Evolutionary conservation across 2,797 vertebrate genomes (phyloP).

Genomic region (Phataginus tricuspis): DNA sequence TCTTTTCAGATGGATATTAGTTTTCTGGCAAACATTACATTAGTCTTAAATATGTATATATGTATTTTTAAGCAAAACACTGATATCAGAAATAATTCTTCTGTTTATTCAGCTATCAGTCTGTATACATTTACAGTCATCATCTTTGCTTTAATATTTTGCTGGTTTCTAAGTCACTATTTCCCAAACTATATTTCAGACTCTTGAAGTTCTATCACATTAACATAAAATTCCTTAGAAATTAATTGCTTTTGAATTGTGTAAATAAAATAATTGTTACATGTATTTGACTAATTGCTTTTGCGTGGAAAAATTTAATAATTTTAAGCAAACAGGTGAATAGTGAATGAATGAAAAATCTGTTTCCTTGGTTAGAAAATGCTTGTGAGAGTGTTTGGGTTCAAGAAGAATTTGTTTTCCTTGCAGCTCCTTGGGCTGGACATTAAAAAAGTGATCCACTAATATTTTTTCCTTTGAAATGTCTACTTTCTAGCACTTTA

Average conservation of each 20-base stretch:
- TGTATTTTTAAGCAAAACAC: not conserved
- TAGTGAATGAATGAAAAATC: not conserved
- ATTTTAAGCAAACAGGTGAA: not conserved
- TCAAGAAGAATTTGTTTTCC: constrained; percentile 2
- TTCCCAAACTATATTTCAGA: constrained; percentile 2
- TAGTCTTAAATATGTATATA: not conserved
- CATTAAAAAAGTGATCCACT: not conserved
- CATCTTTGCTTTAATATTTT: not conserved
- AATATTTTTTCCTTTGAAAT: not conserved
- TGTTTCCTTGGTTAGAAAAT: not conserved
- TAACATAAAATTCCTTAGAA: constrained; percentile 12
- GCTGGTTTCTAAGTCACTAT: not conserved
- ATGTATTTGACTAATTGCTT: not conserved
- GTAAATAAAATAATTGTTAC: not conserved
- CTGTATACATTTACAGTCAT: not conserved
- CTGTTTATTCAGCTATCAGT: not conserved
- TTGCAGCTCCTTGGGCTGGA: not conserved
- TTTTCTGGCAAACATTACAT: not conserved
- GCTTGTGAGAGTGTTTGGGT: not conserved
- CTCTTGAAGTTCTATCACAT: not conserved
- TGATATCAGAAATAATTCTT: not conserved
- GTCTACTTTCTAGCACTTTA: not conserved
- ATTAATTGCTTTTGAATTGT: not conserved
- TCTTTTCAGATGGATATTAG: constrained; percentile 4
- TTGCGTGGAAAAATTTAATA: not conserved